These are phyloP conservation scores for Zenarchopterus dispar DNA, from an alignment of 2,797 vertebrate genomes.

Conservation along the genomic window DNA sequence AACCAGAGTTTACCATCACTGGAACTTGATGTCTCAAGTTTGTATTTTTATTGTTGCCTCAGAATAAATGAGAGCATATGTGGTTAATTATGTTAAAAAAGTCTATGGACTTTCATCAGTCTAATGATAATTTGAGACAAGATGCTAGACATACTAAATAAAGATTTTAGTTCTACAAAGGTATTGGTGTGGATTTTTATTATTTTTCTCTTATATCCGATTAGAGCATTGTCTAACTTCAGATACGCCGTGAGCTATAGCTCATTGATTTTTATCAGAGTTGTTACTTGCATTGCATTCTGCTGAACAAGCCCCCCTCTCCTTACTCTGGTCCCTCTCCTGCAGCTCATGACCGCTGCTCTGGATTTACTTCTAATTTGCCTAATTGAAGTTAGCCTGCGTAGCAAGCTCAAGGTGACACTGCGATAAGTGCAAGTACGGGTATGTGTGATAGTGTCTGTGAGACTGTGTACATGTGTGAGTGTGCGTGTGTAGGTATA, in stretches of 20 bases:
- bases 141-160: conserved; percentile 3
- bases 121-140: conserved; percentile 15
- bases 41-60: background rate
- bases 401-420: conserved; percentile 76
- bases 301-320: conserved; percentile 58
- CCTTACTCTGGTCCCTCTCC: conserved; percentile 28
- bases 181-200: too few relatives aligned
- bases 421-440: conserved; percentile 37
- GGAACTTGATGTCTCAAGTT: too few relatives aligned
- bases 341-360: conserved; percentile 61
- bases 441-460: conserved; percentile 21
- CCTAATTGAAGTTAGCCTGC: conserved; percentile 79
- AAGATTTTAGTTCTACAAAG: too few relatives aligned
- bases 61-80: conserved; percentile 5
- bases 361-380: conserved; percentile 76
- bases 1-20: too few relatives aligned
- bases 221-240: conserved; percentile 40
- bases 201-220: conserved; percentile 26
- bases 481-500: too few relatives aligned
- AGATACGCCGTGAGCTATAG: conserved; percentile 56
- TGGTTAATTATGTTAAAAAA: background rate
- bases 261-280: conserved; percentile 71
- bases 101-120: conserved; percentile 9
- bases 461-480: background rate
- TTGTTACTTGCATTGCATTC: conserved; percentile 51